Evolutionary conservation across 2,797 vertebrate genomes (phyloP).

Genomic region (Merluccius polli): DNA sequence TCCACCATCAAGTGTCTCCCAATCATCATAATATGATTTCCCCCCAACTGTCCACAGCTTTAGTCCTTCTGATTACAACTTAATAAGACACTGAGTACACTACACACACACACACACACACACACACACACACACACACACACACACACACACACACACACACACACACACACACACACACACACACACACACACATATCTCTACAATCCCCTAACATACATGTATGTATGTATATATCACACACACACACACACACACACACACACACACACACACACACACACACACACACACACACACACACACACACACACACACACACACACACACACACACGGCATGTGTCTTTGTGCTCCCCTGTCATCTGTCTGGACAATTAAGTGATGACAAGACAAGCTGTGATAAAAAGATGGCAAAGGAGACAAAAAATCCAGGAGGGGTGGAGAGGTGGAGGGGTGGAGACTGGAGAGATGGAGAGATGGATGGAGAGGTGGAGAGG

Average conservation of each 20-base stretch:
- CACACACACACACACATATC: conserved; percentile 3
- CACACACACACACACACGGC: conserved; percentile 4
- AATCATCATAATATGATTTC: conserved; percentile 72
- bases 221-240: no score
- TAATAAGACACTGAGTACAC: conserved; percentile 50
- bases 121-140: conserved; percentile 10
- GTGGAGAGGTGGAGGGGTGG: conserved; percentile 18
- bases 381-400: conserved; percentile 60
- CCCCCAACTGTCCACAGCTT: conserved; percentile 54
- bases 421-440: conserved; percentile 42
- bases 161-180: conserved; percentile 5
- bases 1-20: conserved; percentile 66
- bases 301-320: conserved; percentile 9
- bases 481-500: background rate
- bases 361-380: conserved; percentile 48
- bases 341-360: conserved; percentile 33
- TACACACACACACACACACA: background rate
- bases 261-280: conserved; percentile 5
- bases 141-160: conserved; percentile 9
- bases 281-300: conserved; percentile 1
- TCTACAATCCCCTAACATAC: background rate
- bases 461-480: no score
- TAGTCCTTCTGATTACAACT: conserved; percentile 55
- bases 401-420: conserved; percentile 37
- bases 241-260: background rate